Evolutionary conservation across 2,797 vertebrate species (phyloP), one percentile per base, ranked within the genome.

Genomic region (Buceros bicornis): DNA sequence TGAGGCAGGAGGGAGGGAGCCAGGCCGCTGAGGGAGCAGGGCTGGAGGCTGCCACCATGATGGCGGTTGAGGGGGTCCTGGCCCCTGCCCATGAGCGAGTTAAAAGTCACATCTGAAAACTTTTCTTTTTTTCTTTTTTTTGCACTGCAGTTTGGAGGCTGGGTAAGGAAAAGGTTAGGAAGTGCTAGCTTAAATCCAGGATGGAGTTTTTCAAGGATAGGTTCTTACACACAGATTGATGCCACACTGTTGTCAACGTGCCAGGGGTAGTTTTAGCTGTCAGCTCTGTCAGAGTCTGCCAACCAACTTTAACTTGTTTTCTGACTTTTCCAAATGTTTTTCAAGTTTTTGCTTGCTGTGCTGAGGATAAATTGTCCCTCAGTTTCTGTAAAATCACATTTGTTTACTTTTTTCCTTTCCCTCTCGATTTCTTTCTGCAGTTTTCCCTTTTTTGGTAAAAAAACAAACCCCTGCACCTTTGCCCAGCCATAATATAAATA

Each of bases 241-340:
- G 95, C 92, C 92, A 92, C 90, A 31, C 93, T 94, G 85, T 93
- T 97, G 96, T 95, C 96, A 96, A 33, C 67, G 13, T 96, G 90
- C 84, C 89, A 95, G 93, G 95, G 91, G 89, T 88, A 96, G 85
- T 96, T 95, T 97, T 94, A 96, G 85, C 94, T 96, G 86, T 94
- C 95, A 94, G 89, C 90, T 96, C 87, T 95, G 88, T 88, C 96
- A 87, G 89, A 93, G 94, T 91, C 84, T 95, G 94, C 91, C 95
- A 96, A 96, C 94, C 93, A 96, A 94, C 84, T 95, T 95, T 93
- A 96, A 93, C 87, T 96, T 96, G 96, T 97, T 97, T 96, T 89
- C 93, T 96, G 89, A 92, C 95, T 97, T 97, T 97, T 95, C 92
- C 90, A 95, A 95, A 89, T 90, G 78, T 95, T 96, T 95, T 91